Conservation (phyloP, 2,797 vertebrate genomes). For the Cynopterus sphinx region DNA sequence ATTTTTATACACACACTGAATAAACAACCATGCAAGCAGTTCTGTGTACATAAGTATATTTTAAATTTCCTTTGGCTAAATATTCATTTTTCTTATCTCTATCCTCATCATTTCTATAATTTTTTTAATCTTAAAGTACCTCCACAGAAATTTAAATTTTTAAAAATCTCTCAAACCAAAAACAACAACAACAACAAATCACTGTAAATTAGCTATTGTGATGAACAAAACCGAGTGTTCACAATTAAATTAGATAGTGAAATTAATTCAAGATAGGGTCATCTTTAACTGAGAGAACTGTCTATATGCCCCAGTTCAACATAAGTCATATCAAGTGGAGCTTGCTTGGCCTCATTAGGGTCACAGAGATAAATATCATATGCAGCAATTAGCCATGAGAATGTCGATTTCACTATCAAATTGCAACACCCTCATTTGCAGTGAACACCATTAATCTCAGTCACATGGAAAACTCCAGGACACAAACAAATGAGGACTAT, state of each 20-base stretch:
- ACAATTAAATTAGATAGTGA: neutral
- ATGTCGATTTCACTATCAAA: neutral
- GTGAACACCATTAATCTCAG: neutral
- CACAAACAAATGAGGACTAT: neutral
- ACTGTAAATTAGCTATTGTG: neutral
- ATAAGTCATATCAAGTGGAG: neutral
- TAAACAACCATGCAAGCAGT: neutral
- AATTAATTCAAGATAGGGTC: neutral
- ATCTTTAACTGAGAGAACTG: neutral
- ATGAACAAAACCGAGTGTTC: neutral
- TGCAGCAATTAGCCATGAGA: neutral
- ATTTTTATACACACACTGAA: neutral
- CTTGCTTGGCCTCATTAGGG: constrained; percentile 22
- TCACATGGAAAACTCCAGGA: neutral
- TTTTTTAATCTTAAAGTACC: neutral
- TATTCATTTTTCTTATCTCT: neutral
- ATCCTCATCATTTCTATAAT: neutral
- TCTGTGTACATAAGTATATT: neutral
- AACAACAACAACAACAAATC: neutral
- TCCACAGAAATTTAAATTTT: neutral
- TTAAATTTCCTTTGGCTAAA: neutral
- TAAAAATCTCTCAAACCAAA: no score
- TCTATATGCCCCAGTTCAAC: neutral
- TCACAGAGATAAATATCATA: constrained; percentile 41
- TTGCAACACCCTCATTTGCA: neutral